These are phyloP conservation scores for Phortica variegata DNA, from an alignment of 1,140 invertebrate species.

Conservation along the genomic window DNA sequence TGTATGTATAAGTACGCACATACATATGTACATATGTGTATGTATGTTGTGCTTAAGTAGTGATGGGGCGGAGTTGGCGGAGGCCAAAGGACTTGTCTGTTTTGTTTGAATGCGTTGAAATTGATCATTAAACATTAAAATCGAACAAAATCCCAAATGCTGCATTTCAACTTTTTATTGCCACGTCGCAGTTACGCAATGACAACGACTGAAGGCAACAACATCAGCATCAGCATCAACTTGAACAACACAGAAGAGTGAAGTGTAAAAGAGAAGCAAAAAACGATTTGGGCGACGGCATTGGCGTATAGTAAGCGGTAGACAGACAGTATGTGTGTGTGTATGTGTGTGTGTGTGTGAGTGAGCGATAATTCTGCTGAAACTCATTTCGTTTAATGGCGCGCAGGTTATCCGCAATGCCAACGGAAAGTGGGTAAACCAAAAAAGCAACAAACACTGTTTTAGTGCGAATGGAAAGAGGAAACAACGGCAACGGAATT, in stretches of 20 bases:
- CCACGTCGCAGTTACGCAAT: no score
- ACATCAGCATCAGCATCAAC: no score
- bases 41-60: neutral
- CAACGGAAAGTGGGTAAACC: slow-evolving; percentile 10
- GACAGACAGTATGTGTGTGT: no score
- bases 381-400: slow-evolving; percentile 53
- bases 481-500: slow-evolving; percentile 29
- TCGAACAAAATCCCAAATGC: slow-evolving; percentile 24
- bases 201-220: no score
- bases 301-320: no score
- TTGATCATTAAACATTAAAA: slow-evolving; percentile 41
- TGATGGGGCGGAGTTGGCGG: no score
- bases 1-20: neutral
- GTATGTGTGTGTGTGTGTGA: no score
- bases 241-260: neutral
- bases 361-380: slow-evolving; percentile 41
- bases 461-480: slow-evolving; percentile 16
- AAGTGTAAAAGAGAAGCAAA: slow-evolving; percentile 5
- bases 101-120: slow-evolving; percentile 2
- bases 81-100: no score
- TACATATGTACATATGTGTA: slow-evolving; percentile 8
- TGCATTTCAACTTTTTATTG: neutral
- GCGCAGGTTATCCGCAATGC: slow-evolving; percentile 44
- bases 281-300: neutral
- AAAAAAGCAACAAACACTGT: neutral